phyloP scores from a whole-genome alignment of 1,140 invertebrate species.

The Cylas formicarius region DNA sequence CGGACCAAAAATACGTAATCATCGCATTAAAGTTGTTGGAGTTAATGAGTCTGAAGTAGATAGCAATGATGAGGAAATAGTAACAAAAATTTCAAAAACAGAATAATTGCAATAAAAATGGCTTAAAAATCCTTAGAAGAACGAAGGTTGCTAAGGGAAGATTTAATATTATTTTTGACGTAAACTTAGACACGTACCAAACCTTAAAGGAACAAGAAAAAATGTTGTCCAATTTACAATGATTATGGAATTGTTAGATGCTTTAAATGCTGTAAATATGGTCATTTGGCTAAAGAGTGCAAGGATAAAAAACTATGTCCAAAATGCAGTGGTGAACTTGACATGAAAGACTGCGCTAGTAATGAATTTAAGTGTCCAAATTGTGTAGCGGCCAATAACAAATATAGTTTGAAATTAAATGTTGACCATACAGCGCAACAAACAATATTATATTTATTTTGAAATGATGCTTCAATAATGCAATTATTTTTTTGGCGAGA shows the following conservation, averaged over 20 bases:
- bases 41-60: background rate
- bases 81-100: background rate
- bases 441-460: too few species aligned
- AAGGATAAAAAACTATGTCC: background rate
- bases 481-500: too few species aligned
- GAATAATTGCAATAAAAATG: background rate
- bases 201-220: constrained; percentile 2
- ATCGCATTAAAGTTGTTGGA: constrained; percentile 6
- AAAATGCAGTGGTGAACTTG: constrained; percentile 9
- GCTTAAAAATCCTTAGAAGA: too few species aligned
- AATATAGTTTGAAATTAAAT: constrained; percentile 7
- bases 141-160: too few species aligned
- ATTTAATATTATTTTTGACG: too few species aligned
- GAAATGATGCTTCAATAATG: too few species aligned
- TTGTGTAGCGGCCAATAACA: constrained; percentile 6
- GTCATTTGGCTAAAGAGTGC: constrained; percentile 2
- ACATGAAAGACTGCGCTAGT: constrained; percentile 3
- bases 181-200: too few species aligned
- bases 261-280: constrained; percentile 5
- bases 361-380: background rate
- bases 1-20: background rate
- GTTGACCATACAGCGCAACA: constrained; percentile 4
- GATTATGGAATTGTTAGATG: constrained; percentile 7
- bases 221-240: constrained; percentile 2
- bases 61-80: background rate